Conservation (phyloP, 2,888 invertebrate genomes). For the Zelleria hepariella region DNA sequence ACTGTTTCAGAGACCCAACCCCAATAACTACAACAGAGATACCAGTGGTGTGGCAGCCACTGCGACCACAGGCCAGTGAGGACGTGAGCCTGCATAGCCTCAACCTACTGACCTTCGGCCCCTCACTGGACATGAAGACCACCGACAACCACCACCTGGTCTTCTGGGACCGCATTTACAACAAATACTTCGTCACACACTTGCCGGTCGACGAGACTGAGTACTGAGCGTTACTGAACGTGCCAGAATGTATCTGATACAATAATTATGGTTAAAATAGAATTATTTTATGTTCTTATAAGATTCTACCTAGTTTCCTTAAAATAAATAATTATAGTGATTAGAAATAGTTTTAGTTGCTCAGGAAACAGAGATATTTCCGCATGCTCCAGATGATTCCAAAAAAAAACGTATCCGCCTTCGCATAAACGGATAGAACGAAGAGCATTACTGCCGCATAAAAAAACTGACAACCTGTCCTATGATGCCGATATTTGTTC, state of each 20-base stretch:
- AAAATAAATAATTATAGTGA: not conserved
- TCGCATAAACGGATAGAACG: not conserved
- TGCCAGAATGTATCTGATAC: too few relatives aligned
- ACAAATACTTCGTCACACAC: conserved; percentile 32
- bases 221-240: not conserved
- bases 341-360: too few relatives aligned
- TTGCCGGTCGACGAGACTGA: not conserved
- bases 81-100: not conserved
- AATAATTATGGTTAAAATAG: not conserved
- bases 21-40: conserved; percentile 41
- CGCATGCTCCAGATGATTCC: not conserved
- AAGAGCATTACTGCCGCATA: too few relatives aligned
- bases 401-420: not conserved
- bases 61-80: not conserved
- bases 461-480: too few relatives aligned
- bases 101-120: not conserved
- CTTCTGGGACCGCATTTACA: conserved; percentile 54
- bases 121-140: conserved; percentile 4
- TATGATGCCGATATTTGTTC: conserved; percentile 9
- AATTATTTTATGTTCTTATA: not conserved
- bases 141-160: conserved; percentile 24
- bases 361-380: not conserved
- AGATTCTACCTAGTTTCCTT: not conserved
- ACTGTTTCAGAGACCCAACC: conserved; percentile 59
- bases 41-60: conserved; percentile 46